Percentiles rank a stretch among this genome's conserved stretches.
Evolutionary conservation across 2,113 vertebrate genomes (phyloP).

Genomic region (Psettodes erumei): DNA sequence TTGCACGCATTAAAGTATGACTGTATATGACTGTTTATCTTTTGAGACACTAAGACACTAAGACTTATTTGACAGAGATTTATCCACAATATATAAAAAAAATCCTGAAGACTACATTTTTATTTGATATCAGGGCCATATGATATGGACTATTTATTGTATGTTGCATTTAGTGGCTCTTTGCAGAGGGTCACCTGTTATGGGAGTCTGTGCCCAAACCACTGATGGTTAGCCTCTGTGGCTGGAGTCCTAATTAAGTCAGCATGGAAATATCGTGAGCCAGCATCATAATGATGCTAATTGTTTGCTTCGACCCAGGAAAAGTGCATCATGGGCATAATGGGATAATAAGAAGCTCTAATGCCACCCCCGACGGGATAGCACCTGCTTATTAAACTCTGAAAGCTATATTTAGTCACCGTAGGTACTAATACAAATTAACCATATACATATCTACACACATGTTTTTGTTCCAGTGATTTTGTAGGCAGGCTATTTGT

Average conservation of each 20-base stretch:
- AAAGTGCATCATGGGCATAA: constrained; percentile 58
- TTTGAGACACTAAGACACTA: constrained; percentile 1
- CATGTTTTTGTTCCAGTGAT: neutral
- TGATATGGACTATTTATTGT: constrained; percentile 5
- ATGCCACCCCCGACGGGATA: constrained; percentile 43
- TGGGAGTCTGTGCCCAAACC: constrained; percentile 59
- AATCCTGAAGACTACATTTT: neutral
- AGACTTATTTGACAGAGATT: too few relatives aligned
- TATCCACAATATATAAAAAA: neutral
- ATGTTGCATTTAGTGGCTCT: constrained; percentile 2
- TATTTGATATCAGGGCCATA: neutral
- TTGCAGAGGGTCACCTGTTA: constrained; percentile 54
- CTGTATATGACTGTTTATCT: neutral
- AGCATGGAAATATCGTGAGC: constrained; percentile 43
- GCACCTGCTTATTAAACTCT: constrained; percentile 54
- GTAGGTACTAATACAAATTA: constrained; percentile 7
- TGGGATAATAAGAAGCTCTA: constrained; percentile 51
- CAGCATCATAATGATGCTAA: constrained; percentile 56
- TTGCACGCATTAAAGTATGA: neutral
- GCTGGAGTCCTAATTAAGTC: constrained; percentile 68
- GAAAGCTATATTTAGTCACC: constrained; percentile 47
- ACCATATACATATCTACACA: neutral
- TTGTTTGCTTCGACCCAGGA: constrained; percentile 63
- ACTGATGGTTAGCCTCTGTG: constrained; percentile 55
- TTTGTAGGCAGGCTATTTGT: constrained; percentile 21